Percentiles rank a stretch among this genome's conserved stretches.
These are phyloP conservation scores for Gymnobelideus leadbeateri DNA, from an alignment of 2,113 vertebrate genomes.

Conservation along the genomic window DNA sequence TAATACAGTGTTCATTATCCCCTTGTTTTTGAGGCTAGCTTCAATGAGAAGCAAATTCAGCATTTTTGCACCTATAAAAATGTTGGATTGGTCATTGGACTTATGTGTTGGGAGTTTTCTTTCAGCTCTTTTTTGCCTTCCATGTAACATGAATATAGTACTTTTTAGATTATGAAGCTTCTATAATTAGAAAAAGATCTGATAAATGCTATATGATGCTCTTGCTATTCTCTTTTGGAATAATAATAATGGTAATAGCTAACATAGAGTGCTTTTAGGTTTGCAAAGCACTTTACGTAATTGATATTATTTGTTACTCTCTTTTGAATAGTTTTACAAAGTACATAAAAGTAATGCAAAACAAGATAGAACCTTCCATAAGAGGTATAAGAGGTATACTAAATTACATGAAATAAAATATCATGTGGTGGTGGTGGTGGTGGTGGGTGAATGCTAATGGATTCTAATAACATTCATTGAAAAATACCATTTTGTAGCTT, in stretches of 20 bases:
- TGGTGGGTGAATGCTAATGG: conserved; percentile 71
- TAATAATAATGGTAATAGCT: neutral
- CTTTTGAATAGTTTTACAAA: conserved; percentile 53
- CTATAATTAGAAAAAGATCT: neutral
- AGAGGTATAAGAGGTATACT: neutral
- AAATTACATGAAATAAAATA: conserved; percentile 51
- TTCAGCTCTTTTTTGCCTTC: conserved; percentile 41
- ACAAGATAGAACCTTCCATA: conserved; percentile 43
- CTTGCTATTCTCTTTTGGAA: neutral
- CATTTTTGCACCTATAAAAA: conserved; percentile 12
- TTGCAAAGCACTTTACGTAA: neutral
- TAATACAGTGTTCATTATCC: neutral
- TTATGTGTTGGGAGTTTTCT: conserved; percentile 49
- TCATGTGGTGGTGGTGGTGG: conserved; percentile 59
- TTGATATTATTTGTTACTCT: conserved; percentile 39
- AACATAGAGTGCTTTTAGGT: neutral
- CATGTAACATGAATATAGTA: conserved; percentile 42
- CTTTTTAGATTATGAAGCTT: conserved; percentile 45
- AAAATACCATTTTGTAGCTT: conserved; percentile 81
- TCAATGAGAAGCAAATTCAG: conserved; percentile 40
- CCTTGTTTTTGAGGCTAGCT: conserved; percentile 24
- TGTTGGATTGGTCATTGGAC: conserved; percentile 36
- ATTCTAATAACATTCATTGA: conserved; percentile 82
- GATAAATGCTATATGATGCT: neutral
- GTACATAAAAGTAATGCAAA: conserved; percentile 38